phyloP scores from a whole-genome alignment of 2,888 invertebrate genomes.

The Hesperia comma region DNA sequence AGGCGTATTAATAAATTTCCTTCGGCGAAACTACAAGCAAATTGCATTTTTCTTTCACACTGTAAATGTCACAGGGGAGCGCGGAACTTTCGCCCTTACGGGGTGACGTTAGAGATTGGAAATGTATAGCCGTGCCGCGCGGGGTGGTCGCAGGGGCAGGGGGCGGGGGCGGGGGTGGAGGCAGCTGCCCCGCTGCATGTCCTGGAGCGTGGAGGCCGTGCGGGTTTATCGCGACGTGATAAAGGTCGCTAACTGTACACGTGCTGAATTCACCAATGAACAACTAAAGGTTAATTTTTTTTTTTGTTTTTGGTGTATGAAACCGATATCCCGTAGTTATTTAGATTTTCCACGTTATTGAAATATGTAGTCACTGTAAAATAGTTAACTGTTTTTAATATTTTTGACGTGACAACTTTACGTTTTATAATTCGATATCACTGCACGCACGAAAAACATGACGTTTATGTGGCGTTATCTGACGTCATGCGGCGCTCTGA shows the following conservation, averaged over 20 bases:
- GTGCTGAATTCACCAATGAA: constrained; percentile 22
- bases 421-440: no score
- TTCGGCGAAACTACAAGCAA: constrained; percentile 7
- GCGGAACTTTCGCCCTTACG: constrained; percentile 8
- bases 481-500: no score
- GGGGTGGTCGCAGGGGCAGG: neutral
- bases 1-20: constrained; percentile 21
- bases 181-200: constrained; percentile 5
- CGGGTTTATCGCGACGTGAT: constrained; percentile 22
- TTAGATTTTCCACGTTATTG: constrained; percentile 1
- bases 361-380: no score
- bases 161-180: neutral
- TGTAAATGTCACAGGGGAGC: constrained; percentile 3
- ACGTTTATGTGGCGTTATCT: no score
- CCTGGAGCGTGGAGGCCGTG: constrained; percentile 10
- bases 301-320: no score
- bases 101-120: neutral
- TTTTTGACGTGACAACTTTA: no score
- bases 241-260: constrained; percentile 26
- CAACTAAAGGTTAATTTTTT: constrained; percentile 7
- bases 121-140: neutral
- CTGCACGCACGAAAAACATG: no score
- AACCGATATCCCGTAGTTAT: neutral
- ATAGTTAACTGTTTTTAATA: no score
- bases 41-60: constrained; percentile 26